Evolutionary conservation across 2,797 vertebrate genomes (phyloP), one percentile per base, ranked within the genome.

Genomic region (Coregonus suidteri): DNA sequence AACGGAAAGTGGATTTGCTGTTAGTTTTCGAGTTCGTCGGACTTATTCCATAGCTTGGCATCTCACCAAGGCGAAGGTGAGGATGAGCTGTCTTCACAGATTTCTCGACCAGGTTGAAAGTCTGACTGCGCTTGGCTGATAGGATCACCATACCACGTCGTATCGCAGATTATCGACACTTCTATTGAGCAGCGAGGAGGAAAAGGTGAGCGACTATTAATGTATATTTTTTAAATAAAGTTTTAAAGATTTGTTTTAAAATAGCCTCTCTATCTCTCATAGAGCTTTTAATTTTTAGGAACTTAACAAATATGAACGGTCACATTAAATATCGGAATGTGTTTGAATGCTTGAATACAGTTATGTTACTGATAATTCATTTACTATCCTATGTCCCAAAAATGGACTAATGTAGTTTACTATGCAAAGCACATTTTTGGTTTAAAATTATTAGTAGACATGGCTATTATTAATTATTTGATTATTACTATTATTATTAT

Each of bases 61-160:
- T 53, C 71, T 72, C 71, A 31, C 51, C 25, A 13, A 16, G 53
- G 71, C 71, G 25, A 35, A 25, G 7, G 52, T 56, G 71, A 73
- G 25, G 70, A 73, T 73, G 71, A 56, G 30, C 52, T 16, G 52
- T 31, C 6, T 54, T 54, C 70, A 52, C 69, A 51, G 11, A 52
- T 71, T 51, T 66, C 25, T 3, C 41, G 20, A 52, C n/a, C 69
- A 54, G 25, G 47, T 72, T 31, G 53, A 73, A 25, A 37, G 51
- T n/a, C 68, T 71, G 59, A n/a, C 35, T 41, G 71, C n/a, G 69
- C 78, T 51, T 70, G 71, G 68, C 34, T 70, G 87, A 66, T 25
- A 56, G 6, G 80, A 82, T 6, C 79, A 73, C 69, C 73, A 79
- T 67, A 75, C 56, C 59, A 81, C 82, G 67, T 77, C 83, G 84